Conservation (phyloP, 1,140 invertebrate species). For the Heterodera schachtii region DNA sequence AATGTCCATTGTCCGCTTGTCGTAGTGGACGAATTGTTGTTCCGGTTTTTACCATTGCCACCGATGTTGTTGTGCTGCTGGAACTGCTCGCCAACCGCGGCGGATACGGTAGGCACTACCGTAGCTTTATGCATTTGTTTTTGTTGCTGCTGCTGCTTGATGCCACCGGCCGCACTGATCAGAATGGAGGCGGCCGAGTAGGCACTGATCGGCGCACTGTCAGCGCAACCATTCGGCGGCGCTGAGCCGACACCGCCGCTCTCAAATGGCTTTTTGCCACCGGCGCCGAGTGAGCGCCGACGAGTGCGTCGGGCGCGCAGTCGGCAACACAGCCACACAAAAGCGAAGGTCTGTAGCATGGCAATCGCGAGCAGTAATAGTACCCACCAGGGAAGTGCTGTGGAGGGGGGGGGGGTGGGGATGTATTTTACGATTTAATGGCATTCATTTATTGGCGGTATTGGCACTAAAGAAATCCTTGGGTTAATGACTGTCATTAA, state of each 20-base stretch:
- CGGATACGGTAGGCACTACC: too few relatives aligned
- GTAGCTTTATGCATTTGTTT: too few relatives aligned
- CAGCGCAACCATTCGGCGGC: background rate
- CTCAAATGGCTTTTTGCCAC: background rate
- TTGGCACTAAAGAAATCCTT: too few relatives aligned
- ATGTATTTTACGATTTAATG: too few relatives aligned
- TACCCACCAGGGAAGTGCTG: slow-evolving; percentile 37
- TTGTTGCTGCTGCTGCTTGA: background rate
- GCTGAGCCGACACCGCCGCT: background rate
- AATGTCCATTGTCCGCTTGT: slow-evolving; percentile 1
- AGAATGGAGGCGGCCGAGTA: slow-evolving; percentile 17
- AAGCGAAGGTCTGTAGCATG: slow-evolving; percentile 28
- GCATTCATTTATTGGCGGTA: too few relatives aligned
- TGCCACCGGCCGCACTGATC: background rate
- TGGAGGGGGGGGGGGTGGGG: background rate
- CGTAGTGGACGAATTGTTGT: background rate
- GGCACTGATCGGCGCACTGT: slow-evolving; percentile 10
- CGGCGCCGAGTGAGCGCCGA: too few relatives aligned
- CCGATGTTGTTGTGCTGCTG: background rate
- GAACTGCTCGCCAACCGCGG: background rate
- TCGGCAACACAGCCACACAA: slow-evolving; percentile 36
- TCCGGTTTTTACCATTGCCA: background rate
- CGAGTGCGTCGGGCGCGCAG: slow-evolving; percentile 31
- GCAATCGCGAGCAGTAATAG: slow-evolving; percentile 37
- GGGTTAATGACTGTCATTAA: too few relatives aligned